Conservation (phyloP, 2,888 invertebrate species). For the Euplagia quadripunctaria region DNA sequence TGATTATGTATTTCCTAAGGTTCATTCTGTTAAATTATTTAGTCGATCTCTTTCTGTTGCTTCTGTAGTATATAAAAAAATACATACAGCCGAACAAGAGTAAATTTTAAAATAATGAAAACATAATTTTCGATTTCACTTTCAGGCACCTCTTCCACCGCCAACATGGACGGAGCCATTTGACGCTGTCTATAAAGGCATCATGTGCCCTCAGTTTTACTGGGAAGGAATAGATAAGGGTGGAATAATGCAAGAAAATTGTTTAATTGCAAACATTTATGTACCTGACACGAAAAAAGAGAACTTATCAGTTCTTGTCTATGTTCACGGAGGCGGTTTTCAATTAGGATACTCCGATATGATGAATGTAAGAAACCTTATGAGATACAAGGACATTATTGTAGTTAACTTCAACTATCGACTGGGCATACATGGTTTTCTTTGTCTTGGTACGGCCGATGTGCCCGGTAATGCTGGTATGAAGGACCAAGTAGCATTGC, state of each 20-base stretch:
- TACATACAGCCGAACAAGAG: too few species aligned
- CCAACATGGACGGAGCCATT: slow-evolving; percentile 52
- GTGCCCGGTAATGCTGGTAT: slow-evolving; percentile 59
- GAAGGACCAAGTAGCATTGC: slow-evolving; percentile 55
- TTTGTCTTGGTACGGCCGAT: slow-evolving; percentile 57
- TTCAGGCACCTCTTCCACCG: slow-evolving; percentile 31
- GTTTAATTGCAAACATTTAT: slow-evolving; percentile 68
- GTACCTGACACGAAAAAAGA: slow-evolving; percentile 64
- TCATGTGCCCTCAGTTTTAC: slow-evolving; percentile 57
- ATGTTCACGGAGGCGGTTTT: slow-evolving; percentile 59
- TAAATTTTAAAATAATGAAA: too few species aligned
- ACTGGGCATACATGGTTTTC: slow-evolving; percentile 51
- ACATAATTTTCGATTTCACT: neutral
- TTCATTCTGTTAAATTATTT: too few species aligned
- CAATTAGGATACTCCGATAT: slow-evolving; percentile 5
- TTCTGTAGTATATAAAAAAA: too few species aligned
- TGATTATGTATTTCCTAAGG: too few species aligned
- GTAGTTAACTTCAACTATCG: slow-evolving; percentile 62
- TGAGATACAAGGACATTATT: slow-evolving; percentile 50
- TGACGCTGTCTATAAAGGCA: slow-evolving; percentile 56
- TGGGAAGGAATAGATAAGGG: neutral
- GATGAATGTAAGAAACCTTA: slow-evolving; percentile 13
- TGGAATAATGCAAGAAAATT: slow-evolving; percentile 61
- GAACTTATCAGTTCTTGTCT: slow-evolving; percentile 58
- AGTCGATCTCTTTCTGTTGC: too few species aligned